These are phyloP conservation scores for Eulemur rufifrons DNA, from an alignment of 2,113 vertebrate species.

Conservation along the genomic window DNA sequence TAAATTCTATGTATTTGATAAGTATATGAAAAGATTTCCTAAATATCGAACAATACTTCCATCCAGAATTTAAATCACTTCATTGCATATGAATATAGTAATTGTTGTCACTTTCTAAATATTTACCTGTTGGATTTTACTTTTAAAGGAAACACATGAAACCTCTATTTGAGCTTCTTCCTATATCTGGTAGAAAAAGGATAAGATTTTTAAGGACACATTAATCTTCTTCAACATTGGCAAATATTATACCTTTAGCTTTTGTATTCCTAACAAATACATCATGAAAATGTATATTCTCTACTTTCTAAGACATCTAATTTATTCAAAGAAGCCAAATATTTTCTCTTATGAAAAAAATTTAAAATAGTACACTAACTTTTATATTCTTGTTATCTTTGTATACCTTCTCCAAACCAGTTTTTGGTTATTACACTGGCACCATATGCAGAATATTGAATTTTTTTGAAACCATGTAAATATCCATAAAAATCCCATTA, in stretches of 20 bases:
- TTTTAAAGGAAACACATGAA: slow-evolving; percentile 1
- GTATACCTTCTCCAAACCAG: not conserved
- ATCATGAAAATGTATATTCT: slow-evolving; percentile 22
- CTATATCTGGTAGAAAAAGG: not conserved
- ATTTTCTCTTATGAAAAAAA: not conserved
- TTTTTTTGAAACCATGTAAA: slow-evolving; percentile 37
- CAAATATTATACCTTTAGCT: not conserved
- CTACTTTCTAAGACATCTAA: slow-evolving; percentile 26
- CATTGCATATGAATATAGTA: not conserved
- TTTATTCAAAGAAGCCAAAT: slow-evolving; percentile 1
- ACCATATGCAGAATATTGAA: not conserved
- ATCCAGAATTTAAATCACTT: slow-evolving; percentile 1
- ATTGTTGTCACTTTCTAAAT: not conserved
- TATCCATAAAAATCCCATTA: slow-evolving; percentile 4
- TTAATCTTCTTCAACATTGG: not conserved
- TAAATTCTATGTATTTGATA: slow-evolving; percentile 6
- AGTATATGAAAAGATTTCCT: not conserved
- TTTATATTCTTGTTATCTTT: slow-evolving; percentile 29
- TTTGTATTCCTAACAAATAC: slow-evolving; percentile 13
- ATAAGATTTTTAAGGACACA: not conserved
- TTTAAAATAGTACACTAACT: not conserved
- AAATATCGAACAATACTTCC: not conserved
- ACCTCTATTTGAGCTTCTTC: not conserved
- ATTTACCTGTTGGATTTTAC: not conserved
- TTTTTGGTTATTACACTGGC: not conserved